Conservation (phyloP, 2,797 vertebrate genomes). For the Sebastes oblongus region DNA sequence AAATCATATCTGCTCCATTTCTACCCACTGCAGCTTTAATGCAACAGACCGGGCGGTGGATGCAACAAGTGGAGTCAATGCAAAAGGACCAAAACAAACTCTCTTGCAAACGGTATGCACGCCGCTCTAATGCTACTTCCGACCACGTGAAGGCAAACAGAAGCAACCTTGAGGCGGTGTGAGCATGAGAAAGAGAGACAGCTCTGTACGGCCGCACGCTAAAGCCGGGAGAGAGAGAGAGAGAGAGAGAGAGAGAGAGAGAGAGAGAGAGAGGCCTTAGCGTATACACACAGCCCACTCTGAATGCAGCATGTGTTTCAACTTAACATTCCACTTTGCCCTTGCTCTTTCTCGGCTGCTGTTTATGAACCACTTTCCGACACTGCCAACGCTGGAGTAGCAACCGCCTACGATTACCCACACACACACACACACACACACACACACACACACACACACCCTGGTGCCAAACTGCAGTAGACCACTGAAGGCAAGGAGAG, state of each 20-base stretch:
- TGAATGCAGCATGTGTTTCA: conserved; percentile 82
- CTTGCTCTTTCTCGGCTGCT: conserved; percentile 57
- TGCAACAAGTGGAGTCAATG: conserved; percentile 5
- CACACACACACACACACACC: not conserved
- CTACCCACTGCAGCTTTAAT: not conserved
- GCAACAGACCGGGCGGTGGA: not conserved
- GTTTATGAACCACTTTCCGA: conserved; percentile 62
- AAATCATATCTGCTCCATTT: too few species aligned
- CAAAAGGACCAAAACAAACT: not conserved
- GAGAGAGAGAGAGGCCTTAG: conserved; percentile 16
- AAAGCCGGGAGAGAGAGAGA: conserved; percentile 3
- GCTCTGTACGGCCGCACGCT: conserved; percentile 17
- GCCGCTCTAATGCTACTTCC: conserved; percentile 6
- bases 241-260: not conserved
- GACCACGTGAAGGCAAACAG: conserved; percentile 51
- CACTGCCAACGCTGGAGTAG: conserved; percentile 57
- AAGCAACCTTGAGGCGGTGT: conserved; percentile 37
- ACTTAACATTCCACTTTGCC: conserved; percentile 81
- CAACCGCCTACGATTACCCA: conserved; percentile 46
- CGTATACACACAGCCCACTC: conserved; percentile 44
- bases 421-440: not conserved
- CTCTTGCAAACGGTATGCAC: not conserved
- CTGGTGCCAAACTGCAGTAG: conserved; percentile 20
- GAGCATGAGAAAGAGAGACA: conserved; percentile 3
- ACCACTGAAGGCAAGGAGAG: conserved; percentile 14